Evolutionary conservation across 2,797 vertebrate species (phyloP).

Genomic region (Chelon labrosus): DNA sequence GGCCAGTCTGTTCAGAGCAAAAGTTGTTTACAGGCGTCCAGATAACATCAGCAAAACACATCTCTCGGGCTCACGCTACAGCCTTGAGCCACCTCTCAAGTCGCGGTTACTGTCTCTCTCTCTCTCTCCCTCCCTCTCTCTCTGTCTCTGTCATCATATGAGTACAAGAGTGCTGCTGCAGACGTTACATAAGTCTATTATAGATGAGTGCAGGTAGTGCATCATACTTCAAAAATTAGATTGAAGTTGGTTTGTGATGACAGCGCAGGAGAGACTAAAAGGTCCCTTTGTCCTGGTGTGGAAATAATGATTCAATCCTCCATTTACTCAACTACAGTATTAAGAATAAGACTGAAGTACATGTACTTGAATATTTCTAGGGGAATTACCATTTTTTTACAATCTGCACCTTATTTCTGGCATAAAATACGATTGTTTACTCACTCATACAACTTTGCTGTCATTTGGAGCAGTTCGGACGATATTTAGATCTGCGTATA

Average conservation of each 20-base stretch:
- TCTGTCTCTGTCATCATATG: conserved; percentile 29
- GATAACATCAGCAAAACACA: conserved; percentile 84
- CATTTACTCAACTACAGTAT: too few species aligned
- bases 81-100: conserved; percentile 48
- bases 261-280: conserved; percentile 7
- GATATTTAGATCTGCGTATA: too few species aligned
- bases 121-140: background rate
- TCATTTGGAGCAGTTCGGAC: too few species aligned
- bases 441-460: too few species aligned
- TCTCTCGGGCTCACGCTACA: conserved; percentile 76
- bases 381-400: too few species aligned
- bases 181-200: conserved; percentile 60
- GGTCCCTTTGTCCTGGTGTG: background rate
- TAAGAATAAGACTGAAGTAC: too few species aligned
- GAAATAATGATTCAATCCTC: background rate
- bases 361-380: too few species aligned
- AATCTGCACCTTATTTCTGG: too few species aligned
- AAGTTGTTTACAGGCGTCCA: conserved; percentile 74
- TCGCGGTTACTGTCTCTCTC: conserved; percentile 17
- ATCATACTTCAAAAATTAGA: conserved; percentile 56
- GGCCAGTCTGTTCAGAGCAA: conserved; percentile 59
- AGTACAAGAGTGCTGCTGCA: conserved; percentile 31
- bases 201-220: conserved; percentile 31
- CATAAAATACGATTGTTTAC: too few species aligned
- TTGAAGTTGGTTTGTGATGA: conserved; percentile 36